Evolutionary conservation across 2,888 invertebrate genomes (phyloP).

Genomic region (Orthonevra nobilis): DNA sequence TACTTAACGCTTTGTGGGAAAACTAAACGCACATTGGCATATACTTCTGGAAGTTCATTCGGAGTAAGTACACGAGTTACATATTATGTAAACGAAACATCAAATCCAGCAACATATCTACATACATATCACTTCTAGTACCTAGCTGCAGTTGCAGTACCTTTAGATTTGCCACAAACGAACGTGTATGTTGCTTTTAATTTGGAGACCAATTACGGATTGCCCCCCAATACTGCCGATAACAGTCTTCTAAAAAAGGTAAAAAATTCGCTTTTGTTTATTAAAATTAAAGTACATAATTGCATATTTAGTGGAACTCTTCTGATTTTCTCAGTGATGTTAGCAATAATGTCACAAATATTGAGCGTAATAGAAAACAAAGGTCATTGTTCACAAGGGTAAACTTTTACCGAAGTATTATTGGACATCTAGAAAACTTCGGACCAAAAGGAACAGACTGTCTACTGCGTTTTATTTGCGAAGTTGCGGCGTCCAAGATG

Average conservation of each 20-base stretch:
- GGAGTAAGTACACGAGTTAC: slow-evolving; percentile 33
- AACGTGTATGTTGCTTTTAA: slow-evolving; percentile 88
- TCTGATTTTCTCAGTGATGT: slow-evolving; percentile 74
- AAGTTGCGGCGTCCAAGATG: slow-evolving; percentile 81
- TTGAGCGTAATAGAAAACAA: slow-evolving; percentile 73
- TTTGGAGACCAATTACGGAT: slow-evolving; percentile 85
- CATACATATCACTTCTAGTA: slow-evolving; percentile 81
- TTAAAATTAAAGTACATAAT: neutral
- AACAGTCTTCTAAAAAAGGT: slow-evolving; percentile 82
- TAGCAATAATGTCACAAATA: slow-evolving; percentile 75
- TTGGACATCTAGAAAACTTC: slow-evolving; percentile 75
- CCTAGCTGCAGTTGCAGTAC: slow-evolving; percentile 86
- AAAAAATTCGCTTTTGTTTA: no score
- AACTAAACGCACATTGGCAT: slow-evolving; percentile 43
- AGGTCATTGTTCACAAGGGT: slow-evolving; percentile 72
- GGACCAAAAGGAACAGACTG: slow-evolving; percentile 82
- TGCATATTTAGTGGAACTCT: slow-evolving; percentile 75
- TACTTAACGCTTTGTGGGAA: neutral
- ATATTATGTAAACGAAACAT: neutral
- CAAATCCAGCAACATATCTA: neutral
- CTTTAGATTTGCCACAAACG: slow-evolving; percentile 85
- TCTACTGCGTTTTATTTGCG: slow-evolving; percentile 85
- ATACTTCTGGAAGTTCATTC: slow-evolving; percentile 51
- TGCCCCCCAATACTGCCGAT: slow-evolving; percentile 83
- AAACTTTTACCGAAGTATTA: slow-evolving; percentile 75